Evolutionary conservation across 2,113 vertebrate species (phyloP).

Genomic region (Pelecanus crispus): DNA sequence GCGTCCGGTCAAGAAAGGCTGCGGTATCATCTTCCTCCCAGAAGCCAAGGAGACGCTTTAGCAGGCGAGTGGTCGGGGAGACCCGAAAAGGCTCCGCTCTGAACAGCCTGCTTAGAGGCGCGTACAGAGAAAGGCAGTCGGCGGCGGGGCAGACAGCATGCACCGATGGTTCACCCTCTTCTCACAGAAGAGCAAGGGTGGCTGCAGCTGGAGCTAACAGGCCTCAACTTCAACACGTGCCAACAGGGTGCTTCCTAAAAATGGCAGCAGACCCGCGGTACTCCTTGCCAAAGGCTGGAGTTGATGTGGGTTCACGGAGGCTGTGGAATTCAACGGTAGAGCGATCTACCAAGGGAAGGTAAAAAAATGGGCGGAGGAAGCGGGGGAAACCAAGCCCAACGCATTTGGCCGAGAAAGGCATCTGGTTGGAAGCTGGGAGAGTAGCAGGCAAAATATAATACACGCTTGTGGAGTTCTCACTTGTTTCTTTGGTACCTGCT

Average conservation of each 20-base stretch:
- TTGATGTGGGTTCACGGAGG: not conserved
- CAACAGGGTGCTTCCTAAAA: not conserved
- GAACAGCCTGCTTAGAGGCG: not conserved
- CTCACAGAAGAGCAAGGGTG: not conserved
- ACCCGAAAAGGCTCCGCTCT: not conserved
- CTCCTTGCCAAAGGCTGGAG: not conserved
- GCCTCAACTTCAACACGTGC: not conserved
- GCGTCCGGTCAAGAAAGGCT: not conserved
- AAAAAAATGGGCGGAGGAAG: not conserved
- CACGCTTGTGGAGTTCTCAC: not conserved
- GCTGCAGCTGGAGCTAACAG: not conserved
- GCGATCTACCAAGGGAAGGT: not conserved
- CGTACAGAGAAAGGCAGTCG: fast-evolving
- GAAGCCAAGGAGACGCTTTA: not conserved
- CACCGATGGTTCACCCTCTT: not conserved
- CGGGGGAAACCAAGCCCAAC: not conserved
- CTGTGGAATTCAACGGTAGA: not conserved
- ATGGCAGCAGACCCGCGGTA: not conserved
- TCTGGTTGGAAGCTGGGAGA: not conserved
- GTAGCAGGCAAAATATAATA: not conserved
- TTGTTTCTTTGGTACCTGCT: not conserved
- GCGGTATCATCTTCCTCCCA: not conserved
- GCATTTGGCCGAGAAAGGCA: not conserved
- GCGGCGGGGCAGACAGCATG: not conserved
- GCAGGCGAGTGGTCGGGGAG: not conserved